phyloP scores from a whole-genome alignment of 2,113 vertebrate genomes.

The Leuciscus idus region DNA sequence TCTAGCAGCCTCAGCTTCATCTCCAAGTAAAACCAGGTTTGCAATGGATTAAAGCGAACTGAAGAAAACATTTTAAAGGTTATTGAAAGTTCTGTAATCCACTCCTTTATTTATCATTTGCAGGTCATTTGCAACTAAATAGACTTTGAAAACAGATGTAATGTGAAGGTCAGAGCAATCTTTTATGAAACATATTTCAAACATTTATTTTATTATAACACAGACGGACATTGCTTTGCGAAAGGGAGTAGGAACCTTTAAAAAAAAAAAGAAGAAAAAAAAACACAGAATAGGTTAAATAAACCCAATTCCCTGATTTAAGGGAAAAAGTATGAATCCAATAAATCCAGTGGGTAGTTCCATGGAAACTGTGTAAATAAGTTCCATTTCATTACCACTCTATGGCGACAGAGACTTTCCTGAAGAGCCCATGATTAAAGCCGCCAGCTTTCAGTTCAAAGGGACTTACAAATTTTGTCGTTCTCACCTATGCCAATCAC shows the following conservation, averaged over 20 bases:
- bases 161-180: conserved; percentile 28
- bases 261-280: background rate
- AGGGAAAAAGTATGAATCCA: conserved; percentile 31
- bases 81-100: conserved; percentile 21
- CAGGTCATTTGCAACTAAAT: conserved; percentile 31
- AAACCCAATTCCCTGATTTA: conserved; percentile 40
- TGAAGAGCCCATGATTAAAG: conserved; percentile 47
- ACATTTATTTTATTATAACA: conserved; percentile 25
- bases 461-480: conserved; percentile 34
- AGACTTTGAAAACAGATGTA: conserved; percentile 33
- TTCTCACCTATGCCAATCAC: background rate
- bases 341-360: conserved; percentile 37
- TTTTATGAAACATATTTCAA: conserved; percentile 38
- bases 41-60: conserved; percentile 19
- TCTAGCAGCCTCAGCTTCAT: conserved; percentile 5
- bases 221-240: background rate
- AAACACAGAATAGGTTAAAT: conserved; percentile 31
- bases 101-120: conserved; percentile 37
- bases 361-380: conserved; percentile 52
- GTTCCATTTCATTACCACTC: conserved; percentile 50
- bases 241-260: conserved; percentile 21
- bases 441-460: conserved; percentile 40
- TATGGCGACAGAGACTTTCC: conserved; percentile 49
- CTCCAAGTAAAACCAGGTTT: conserved; percentile 18
- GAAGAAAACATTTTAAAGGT: conserved; percentile 39